Base-by-base conservation (phyloP, 2,113 vertebrate genomes). In the Sebastes fasciatus region DNA sequence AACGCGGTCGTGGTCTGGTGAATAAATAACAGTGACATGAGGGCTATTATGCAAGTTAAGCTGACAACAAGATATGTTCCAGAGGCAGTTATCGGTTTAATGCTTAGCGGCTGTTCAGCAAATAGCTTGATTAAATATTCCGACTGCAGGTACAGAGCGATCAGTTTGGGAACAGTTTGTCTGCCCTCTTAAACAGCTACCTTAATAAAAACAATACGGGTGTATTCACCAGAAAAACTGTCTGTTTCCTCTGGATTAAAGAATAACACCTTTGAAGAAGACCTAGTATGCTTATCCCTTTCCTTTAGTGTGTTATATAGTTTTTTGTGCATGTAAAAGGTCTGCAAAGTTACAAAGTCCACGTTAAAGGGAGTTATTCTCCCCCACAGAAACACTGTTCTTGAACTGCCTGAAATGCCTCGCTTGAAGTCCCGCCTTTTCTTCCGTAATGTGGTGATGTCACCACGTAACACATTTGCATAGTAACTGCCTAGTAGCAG, bases 71-170 rank as follows among this genome's bases (percentile, higher is more conserved):
- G 64, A 70, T 65, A 0, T 40, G 58, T 5, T 77, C 74, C 78
- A 77, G 55, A 71, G 43, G 10, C 19, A 21, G 61, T 84, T 73
- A 74, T 70, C 64, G 51, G 66, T 52, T 80, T 19, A 72, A 62
- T 11, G 55, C 17, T 55, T 40, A n/a, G 57, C 0, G 42, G 45
- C 76, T 60, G 67, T 51, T 83, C 61, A 8, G 72, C 34, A 87
- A 80, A 87, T 6, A 43, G 60, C 67, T 13, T 52, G 12, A 79
- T 84, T 68, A 80, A 77, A 69, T 81, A 61, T 55, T 75, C 49
- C 3, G 14, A 26, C 62, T 51, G 67, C 46, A 77, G 21, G 0
- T 54, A n/a, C 49, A 17, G 26, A 23, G 52, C 4, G 3, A 49
- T 64, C 42, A 23, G 52, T n/a, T 8, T 19, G 17, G 19, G 10